Percentiles rank a stretch among this genome's conserved stretches.
Evolutionary conservation across 1,140 invertebrate genomes (phyloP).

Genomic region (Nephila pilipes): DNA sequence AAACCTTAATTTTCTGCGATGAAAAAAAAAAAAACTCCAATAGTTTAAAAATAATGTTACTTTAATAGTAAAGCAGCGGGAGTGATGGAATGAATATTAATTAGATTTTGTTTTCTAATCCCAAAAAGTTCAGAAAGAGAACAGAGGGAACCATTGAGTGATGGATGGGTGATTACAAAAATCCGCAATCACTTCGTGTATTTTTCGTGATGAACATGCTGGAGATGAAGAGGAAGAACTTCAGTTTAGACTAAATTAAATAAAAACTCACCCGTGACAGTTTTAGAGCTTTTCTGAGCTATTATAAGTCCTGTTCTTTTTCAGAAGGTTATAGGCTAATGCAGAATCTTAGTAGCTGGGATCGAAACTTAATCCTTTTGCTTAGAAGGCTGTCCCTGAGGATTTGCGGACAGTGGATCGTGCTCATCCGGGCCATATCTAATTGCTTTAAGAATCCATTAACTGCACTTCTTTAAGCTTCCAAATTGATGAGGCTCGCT

Average conservation of each 20-base stretch:
- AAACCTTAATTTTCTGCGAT: too few relatives aligned
- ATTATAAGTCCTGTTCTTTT: constrained; percentile 23
- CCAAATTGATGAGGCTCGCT: constrained; percentile 49
- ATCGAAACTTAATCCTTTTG: constrained; percentile 58
- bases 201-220: not conserved
- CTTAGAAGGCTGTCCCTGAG: constrained; percentile 8
- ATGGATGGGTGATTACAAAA: constrained; percentile 21
- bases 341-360: not conserved
- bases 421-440: constrained; percentile 11
- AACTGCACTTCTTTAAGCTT: constrained; percentile 55
- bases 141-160: not conserved
- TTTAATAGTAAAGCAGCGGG: not conserved
- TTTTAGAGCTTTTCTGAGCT: constrained; percentile 5
- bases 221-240: not conserved
- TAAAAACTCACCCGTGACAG: constrained; percentile 1
- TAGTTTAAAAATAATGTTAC: not conserved
- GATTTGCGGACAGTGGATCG: not conserved
- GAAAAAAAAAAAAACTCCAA: too few relatives aligned
- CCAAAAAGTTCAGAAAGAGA: not conserved
- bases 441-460: constrained; percentile 64
- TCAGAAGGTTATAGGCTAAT: constrained; percentile 29
- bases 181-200: not conserved
- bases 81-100: not conserved
- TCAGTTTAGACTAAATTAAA: not conserved
- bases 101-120: not conserved